Conservation (phyloP, 2,888 invertebrate species). For the Agrotis ipsilon region DNA sequence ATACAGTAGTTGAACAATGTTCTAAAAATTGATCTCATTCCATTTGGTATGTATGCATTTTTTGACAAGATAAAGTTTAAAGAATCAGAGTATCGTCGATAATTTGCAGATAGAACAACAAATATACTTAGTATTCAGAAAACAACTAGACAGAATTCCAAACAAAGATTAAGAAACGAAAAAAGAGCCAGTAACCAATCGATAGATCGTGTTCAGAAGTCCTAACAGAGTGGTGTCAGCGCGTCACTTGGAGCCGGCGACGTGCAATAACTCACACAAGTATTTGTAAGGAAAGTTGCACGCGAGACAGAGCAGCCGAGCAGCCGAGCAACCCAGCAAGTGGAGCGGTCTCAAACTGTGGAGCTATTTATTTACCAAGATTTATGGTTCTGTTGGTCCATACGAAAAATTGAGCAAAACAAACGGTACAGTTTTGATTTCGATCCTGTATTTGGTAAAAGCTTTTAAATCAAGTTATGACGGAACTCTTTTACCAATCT, state of each 20-base stretch:
- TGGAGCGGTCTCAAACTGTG: slow-evolving; percentile 59
- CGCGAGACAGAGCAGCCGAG: slow-evolving; percentile 50
- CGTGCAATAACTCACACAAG: slow-evolving; percentile 63
- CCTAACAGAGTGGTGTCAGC: slow-evolving; percentile 33
- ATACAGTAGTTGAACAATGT: background rate
- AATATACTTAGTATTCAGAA: background rate
- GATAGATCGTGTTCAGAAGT: slow-evolving; percentile 30
- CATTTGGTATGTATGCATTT: background rate
- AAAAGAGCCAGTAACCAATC: slow-evolving; percentile 19
- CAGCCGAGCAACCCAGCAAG: slow-evolving; percentile 44
- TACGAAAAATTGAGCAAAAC: slow-evolving; percentile 51
- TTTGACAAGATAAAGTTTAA: background rate
- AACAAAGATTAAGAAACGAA: slow-evolving; percentile 23
- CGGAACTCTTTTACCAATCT: slow-evolving; percentile 22
- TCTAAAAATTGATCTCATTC: background rate
- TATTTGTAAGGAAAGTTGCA: slow-evolving; percentile 66
- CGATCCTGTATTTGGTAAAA: slow-evolving; percentile 46
- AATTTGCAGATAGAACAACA: background rate
- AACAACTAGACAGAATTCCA: background rate
- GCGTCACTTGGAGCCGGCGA: slow-evolving; percentile 45
- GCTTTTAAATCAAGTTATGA: slow-evolving; percentile 44
- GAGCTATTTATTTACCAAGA: slow-evolving; percentile 64
- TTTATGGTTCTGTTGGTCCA: slow-evolving; percentile 55
- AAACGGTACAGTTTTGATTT: slow-evolving; percentile 38
- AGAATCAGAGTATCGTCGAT: no score